Percentiles rank a stretch among this genome's conserved stretches.
These are phyloP conservation scores for Trematocara macrostoma DNA, from an alignment of 2,113 vertebrate species.

Conservation along the genomic window DNA sequence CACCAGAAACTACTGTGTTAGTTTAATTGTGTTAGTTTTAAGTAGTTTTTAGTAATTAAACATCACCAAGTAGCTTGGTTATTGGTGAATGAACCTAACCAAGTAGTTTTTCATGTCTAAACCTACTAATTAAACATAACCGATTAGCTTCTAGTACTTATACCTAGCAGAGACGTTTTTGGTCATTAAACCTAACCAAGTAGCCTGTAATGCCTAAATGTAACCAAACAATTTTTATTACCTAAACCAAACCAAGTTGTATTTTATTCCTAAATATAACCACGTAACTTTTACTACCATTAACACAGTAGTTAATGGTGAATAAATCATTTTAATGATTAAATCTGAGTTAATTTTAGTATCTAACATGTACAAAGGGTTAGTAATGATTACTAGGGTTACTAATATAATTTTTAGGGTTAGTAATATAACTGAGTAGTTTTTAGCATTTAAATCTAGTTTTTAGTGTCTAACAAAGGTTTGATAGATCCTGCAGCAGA, in stretches of 20 bases:
- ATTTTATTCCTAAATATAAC: background rate
- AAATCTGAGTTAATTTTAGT: background rate
- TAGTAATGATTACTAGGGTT: background rate
- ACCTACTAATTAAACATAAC: background rate
- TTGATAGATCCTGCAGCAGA: background rate
- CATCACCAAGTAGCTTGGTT: background rate
- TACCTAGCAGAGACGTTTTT: background rate
- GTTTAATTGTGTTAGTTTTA: background rate
- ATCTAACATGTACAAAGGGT: background rate
- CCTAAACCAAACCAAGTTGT: background rate
- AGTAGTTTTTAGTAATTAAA: background rate
- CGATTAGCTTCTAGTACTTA: background rate
- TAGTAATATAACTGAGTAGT: background rate
- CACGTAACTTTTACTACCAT: background rate
- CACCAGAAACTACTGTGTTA: background rate
- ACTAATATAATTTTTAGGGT: background rate
- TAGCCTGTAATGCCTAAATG: background rate
- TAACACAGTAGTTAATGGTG: background rate
- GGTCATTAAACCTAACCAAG: background rate
- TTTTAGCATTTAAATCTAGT: background rate
- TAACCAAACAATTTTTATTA: background rate
- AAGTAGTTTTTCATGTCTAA: background rate
- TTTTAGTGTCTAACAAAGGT: background rate
- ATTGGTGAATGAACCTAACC: background rate
- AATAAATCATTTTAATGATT: background rate